A percentile compares a stretch with the other conserved stretches of the same genome.
phyloP scores from a whole-genome alignment of 64 coral and sea anemone species.

The Acropora tenuis region DNA sequence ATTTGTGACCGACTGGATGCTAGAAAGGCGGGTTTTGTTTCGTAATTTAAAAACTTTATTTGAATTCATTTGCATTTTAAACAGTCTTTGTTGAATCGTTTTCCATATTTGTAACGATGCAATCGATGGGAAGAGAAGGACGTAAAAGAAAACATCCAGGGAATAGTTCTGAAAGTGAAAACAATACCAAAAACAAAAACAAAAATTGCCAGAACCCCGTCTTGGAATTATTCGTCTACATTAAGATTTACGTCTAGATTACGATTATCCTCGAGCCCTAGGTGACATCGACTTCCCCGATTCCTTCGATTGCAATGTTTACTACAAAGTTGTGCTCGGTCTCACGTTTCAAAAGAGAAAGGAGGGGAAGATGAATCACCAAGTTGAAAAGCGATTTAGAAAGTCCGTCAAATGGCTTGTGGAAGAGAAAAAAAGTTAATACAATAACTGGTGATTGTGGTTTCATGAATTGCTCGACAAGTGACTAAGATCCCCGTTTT shows the following conservation, averaged over 20 bases:
- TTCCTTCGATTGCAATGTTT: no score
- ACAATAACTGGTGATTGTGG: no score
- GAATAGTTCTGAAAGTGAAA: background rate
- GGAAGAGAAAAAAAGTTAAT: no score
- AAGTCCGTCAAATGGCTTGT: no score
- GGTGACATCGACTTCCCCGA: no score
- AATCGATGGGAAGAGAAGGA: background rate
- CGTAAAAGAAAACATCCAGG: no score
- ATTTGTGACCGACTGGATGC: background rate
- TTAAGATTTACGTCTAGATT: background rate
- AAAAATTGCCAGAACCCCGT: background rate
- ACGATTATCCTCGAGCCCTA: no score
- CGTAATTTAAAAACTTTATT: background rate
- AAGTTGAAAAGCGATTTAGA: background rate
- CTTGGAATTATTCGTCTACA: slow-evolving; percentile 3
- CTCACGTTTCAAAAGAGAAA: background rate
- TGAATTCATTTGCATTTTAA: background rate
- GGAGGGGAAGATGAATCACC: background rate
- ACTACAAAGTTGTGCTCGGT: background rate
- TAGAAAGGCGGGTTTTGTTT: slow-evolving; percentile 10
- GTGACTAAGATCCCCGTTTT: background rate
- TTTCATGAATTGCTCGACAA: background rate
- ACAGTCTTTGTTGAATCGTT: background rate
- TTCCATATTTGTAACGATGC: background rate
- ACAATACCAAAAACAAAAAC: no score